A percentile compares a stretch with the other conserved stretches of the same genome.
phyloP scores from a whole-genome alignment of 1,140 invertebrate genomes.

The Lutraria rhynchaena region DNA sequence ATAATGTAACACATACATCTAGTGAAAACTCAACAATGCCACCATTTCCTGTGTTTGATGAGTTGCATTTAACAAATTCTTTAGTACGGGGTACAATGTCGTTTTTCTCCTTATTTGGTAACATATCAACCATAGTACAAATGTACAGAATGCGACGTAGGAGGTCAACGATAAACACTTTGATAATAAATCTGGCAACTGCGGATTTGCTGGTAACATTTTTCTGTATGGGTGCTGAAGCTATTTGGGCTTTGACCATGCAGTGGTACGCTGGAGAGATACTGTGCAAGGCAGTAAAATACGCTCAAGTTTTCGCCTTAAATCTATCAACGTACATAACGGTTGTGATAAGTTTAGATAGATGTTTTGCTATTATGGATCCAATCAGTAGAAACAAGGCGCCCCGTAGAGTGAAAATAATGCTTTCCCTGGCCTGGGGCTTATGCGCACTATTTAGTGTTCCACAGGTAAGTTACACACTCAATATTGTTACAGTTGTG shows the following conservation, averaged over 20 bases:
- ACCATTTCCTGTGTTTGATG: slow-evolving; percentile 30
- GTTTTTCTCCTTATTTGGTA: slow-evolving; percentile 87
- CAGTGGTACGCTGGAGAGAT: slow-evolving; percentile 90
- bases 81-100: slow-evolving; percentile 48
- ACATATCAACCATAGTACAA: slow-evolving; percentile 89
- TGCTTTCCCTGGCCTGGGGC: slow-evolving; percentile 86
- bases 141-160: slow-evolving; percentile 84
- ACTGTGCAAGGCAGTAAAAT: slow-evolving; percentile 92
- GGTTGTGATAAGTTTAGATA: slow-evolving; percentile 91
- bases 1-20: no score
- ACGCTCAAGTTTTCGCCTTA: slow-evolving; percentile 84
- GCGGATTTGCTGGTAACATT: slow-evolving; percentile 90
- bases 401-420: slow-evolving; percentile 83
- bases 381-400: slow-evolving; percentile 90
- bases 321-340: slow-evolving; percentile 90
- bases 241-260: slow-evolving; percentile 90
- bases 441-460: slow-evolving; percentile 88
- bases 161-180: slow-evolving; percentile 88
- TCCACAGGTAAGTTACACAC: slow-evolving; percentile 88
- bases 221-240: slow-evolving; percentile 91
- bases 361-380: slow-evolving; percentile 90
- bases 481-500: no score
- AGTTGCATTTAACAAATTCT: slow-evolving; percentile 27
- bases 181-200: slow-evolving; percentile 87
- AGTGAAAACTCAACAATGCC: no score